Percentiles rank a stretch among this genome's conserved stretches.
phyloP scores from a whole-genome alignment of 2,888 invertebrate genomes.

The Eulithis testata region DNA sequence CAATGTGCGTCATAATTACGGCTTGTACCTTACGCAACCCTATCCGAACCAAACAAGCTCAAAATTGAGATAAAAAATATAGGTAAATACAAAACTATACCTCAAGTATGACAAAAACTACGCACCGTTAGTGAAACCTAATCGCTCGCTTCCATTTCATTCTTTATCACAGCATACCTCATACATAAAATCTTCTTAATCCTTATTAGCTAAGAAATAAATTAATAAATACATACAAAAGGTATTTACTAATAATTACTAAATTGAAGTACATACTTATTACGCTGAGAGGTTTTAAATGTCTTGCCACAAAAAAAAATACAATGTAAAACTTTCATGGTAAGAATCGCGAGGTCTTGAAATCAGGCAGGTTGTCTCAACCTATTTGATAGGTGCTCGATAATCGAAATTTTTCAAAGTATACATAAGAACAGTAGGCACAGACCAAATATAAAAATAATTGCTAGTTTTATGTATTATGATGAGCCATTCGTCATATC shows the following conservation, averaged over 20 bases:
- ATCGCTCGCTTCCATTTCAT: constrained; percentile 62
- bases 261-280: constrained; percentile 8
- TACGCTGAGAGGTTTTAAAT: too few species aligned
- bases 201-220: constrained; percentile 68
- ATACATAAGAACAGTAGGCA: too few species aligned
- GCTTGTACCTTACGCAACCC: constrained; percentile 2
- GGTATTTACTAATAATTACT: constrained; percentile 2
- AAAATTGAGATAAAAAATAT: constrained; percentile 29
- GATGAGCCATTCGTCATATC: background rate
- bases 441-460: background rate
- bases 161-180: constrained; percentile 78
- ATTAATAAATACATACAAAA: constrained; percentile 45
- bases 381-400: background rate
- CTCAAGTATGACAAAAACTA: constrained; percentile 41
- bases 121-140: constrained; percentile 46
- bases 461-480: background rate
- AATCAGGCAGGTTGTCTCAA: too few species aligned
- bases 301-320: too few species aligned
- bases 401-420: too few species aligned
- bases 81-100: constrained; percentile 25
- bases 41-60: constrained; percentile 25
- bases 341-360: too few species aligned
- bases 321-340: too few species aligned
- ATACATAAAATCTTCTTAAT: constrained; percentile 54
- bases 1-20: constrained; percentile 16